Evolutionary conservation across 2,797 vertebrate genomes (phyloP).

Genomic region (Gymnopithys bicolor): DNA sequence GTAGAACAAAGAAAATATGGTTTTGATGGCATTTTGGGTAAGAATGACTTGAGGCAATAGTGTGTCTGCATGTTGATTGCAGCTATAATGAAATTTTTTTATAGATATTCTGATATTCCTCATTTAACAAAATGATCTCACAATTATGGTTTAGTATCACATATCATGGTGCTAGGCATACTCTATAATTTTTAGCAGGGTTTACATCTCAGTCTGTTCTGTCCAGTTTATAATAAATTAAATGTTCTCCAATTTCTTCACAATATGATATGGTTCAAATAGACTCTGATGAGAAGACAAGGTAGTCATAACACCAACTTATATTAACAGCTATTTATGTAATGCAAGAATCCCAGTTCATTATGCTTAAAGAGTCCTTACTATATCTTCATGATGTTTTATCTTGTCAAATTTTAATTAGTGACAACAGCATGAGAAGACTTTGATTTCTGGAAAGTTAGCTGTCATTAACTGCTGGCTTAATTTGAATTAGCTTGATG

Average conservation of each 20-base stretch:
- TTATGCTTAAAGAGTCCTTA: background rate
- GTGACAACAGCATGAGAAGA: constrained; percentile 16
- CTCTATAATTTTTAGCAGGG: background rate
- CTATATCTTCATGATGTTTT: background rate
- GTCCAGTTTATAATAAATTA: background rate
- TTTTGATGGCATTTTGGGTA: background rate
- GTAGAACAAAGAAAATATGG: background rate
- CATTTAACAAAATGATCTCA: background rate
- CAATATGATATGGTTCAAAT: background rate
- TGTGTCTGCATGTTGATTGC: background rate
- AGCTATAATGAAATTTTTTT: background rate
- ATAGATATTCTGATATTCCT: background rate
- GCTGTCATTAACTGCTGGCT: constrained; percentile 55
- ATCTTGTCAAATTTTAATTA: constrained; percentile 52
- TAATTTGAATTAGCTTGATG: constrained; percentile 54
- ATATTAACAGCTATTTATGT: constrained; percentile 5
- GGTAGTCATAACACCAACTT: background rate
- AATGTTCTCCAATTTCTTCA: background rate
- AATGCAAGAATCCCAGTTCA: background rate
- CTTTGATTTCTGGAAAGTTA: constrained; percentile 55
- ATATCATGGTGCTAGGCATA: background rate
- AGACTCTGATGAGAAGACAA: background rate
- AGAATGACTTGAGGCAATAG: background rate
- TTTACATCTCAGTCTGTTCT: background rate
- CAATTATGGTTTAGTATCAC: background rate